Base-by-base conservation (phyloP, 2,113 vertebrate species). In the Ophthalmolycus amberensis region DNA sequence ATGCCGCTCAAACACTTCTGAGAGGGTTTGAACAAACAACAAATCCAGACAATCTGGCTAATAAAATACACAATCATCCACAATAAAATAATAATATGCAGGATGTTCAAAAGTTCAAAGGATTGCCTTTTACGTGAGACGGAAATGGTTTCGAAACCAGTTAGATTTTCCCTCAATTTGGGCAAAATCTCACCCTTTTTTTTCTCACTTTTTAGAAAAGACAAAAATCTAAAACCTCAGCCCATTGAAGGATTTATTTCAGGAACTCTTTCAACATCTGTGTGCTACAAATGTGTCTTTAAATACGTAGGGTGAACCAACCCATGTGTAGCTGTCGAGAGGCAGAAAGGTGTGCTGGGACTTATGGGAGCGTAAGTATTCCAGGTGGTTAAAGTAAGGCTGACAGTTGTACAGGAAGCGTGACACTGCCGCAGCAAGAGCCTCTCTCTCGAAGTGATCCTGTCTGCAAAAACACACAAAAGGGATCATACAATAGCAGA, bases 301-400 rank as follows among this genome's bases (percentile, higher is more conserved):
- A 22, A 66, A 20, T 22, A 22, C 22, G 46, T 27, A 34, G 27
- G 14, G 7, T 62, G n/a, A n/a, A 54, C 18, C 25, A 46, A 96
- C 96, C 92, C 60, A 83, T 38, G 89, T 91, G 42, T 85, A 75
- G 58, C 94, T 83, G 54, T 94, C 85, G 27, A 75, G 67, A 18
- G 92, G 88, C 46, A 92, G 79, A n/a, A 64, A 52, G 48, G 81
- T 86, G 2, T 68, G 78, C 38, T 90, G 85, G 1, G 82, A 86
- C 37, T 77, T 25, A 34, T 34, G 34, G 4, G 44, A 32, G 11
- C 82, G 94, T 0, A 91, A 92, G 8, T 94, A 90, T 85, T 97
- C 96, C 88, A 97, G 80, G 88, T 95, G 94, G 37, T 92, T 93
- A 70, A 97, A 97, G 85, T 87, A 96, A 2, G 95, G 95, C 80